Conservation (phyloP, 1,140 invertebrate species). For the Drosophila carrolli region DNA sequence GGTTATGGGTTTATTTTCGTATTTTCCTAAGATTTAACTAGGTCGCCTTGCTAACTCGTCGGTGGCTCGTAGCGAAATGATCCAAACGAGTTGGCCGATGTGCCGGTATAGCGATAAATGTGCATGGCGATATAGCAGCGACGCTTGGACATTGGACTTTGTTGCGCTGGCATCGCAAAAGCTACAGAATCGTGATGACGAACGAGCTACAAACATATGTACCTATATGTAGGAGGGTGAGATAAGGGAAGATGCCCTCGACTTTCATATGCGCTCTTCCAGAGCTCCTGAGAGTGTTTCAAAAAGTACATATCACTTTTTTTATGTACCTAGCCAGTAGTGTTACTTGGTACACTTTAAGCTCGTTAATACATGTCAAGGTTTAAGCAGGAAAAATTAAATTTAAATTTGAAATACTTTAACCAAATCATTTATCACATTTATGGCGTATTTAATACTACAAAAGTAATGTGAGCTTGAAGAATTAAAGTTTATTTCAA, state of each 20-base stretch:
- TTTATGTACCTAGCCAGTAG: no score
- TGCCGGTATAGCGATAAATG: slow-evolving; percentile 27
- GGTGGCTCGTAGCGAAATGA: slow-evolving; percentile 51
- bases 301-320: no score
- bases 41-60: slow-evolving; percentile 56
- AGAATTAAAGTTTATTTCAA: no score
- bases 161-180: slow-evolving; percentile 28
- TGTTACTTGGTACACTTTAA: no score
- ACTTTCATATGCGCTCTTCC: slow-evolving; percentile 5
- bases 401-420: no score
- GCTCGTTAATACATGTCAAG: neutral
- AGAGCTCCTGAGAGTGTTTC: neutral
- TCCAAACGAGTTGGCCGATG: slow-evolving; percentile 50
- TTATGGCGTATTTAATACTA: no score
- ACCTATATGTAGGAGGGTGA: slow-evolving; percentile 1
- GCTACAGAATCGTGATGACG: slow-evolving; percentile 28
- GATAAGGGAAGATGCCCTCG: slow-evolving; percentile 26
- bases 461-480: no score
- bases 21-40: slow-evolving; percentile 36
- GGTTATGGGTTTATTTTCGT: slow-evolving; percentile 23
- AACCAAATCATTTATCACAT: no score
- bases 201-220: slow-evolving; percentile 14
- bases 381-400: no score
- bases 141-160: slow-evolving; percentile 63
- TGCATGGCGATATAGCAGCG: slow-evolving; percentile 15